Percentiles rank a stretch among this genome's conserved stretches.
These are phyloP conservation scores for Zaprionus camerounensis DNA, from an alignment of 1,140 invertebrate species.

Conservation along the genomic window DNA sequence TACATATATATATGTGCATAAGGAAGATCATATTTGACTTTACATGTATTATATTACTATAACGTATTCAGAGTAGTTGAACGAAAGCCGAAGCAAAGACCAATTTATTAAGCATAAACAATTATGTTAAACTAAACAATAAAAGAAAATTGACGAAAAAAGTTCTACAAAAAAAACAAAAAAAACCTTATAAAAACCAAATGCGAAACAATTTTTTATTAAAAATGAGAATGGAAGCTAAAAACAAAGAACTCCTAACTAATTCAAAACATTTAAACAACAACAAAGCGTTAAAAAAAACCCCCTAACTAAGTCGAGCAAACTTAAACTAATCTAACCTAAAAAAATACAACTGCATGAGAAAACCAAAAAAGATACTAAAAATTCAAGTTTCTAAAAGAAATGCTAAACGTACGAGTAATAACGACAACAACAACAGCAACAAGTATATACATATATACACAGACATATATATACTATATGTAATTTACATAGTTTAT, in stretches of 20 bases:
- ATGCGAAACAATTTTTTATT: constrained; percentile 72
- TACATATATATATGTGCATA: constrained; percentile 39
- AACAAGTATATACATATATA: constrained; percentile 53
- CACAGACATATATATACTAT: constrained; percentile 16
- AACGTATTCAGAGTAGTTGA: constrained; percentile 75
- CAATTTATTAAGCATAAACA: constrained; percentile 78
- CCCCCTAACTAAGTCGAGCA: constrained; percentile 28
- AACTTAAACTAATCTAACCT: constrained; percentile 36
- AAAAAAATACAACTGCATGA: constrained; percentile 21
- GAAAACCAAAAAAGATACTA: constrained; percentile 25
- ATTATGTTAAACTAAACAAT: constrained; percentile 76
- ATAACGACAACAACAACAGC: constrained; percentile 40
- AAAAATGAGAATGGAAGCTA: constrained; percentile 22
- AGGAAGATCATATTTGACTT: constrained; percentile 79
- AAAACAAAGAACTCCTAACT: constrained; percentile 29
- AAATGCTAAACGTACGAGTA: constrained; percentile 39
- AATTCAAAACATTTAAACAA: constrained; percentile 56
- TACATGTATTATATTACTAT: constrained; percentile 71
- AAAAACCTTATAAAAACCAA: constrained; percentile 19
- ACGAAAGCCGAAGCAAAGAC: constrained; percentile 80
- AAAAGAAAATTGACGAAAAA: constrained; percentile 22
- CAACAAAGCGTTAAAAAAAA: constrained; percentile 52
- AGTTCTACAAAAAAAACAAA: constrained; percentile 23
- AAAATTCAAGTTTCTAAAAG: constrained; percentile 36
- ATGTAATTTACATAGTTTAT: constrained; percentile 67